A percentile compares a stretch with the other conserved stretches of the same genome.
Conservation (phyloP, 2,888 invertebrate species). For the Amblyteles armatorius region DNA sequence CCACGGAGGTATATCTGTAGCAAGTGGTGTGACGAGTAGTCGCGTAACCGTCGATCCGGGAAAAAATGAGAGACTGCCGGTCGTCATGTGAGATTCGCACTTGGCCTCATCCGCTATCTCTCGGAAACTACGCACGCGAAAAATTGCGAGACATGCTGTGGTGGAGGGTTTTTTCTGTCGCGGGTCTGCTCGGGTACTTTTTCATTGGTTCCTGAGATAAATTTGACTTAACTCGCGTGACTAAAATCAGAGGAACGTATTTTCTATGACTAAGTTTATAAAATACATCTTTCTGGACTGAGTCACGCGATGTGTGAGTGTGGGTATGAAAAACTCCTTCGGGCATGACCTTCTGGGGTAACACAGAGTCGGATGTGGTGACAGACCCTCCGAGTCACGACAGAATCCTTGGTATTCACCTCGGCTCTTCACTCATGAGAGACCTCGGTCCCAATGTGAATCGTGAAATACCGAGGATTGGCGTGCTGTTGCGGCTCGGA, state of each 20-base stretch:
- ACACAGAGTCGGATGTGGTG: neutral
- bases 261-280: neutral
- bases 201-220: neutral
- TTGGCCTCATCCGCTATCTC: constrained; percentile 24
- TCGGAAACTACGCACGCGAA: constrained; percentile 14
- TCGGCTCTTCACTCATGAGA: neutral
- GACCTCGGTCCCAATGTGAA: neutral
- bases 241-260: neutral
- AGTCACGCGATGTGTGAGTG: neutral
- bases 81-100: constrained; percentile 49
- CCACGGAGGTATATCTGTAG: constrained; percentile 6
- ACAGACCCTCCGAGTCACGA: neutral
- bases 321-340: neutral
- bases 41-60: constrained; percentile 43
- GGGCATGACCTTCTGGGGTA: neutral
- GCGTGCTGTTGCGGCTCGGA: neutral
- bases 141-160: neutral
- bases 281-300: neutral
- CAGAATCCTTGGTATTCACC: neutral
- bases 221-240: neutral
- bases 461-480: neutral
- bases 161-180: neutral
- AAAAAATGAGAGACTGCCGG: constrained; percentile 53
- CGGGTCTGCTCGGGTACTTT: neutral
- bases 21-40: neutral